Conservation (phyloP, 2,888 invertebrate genomes). For the Leptarthrus brevirostris region DNA sequence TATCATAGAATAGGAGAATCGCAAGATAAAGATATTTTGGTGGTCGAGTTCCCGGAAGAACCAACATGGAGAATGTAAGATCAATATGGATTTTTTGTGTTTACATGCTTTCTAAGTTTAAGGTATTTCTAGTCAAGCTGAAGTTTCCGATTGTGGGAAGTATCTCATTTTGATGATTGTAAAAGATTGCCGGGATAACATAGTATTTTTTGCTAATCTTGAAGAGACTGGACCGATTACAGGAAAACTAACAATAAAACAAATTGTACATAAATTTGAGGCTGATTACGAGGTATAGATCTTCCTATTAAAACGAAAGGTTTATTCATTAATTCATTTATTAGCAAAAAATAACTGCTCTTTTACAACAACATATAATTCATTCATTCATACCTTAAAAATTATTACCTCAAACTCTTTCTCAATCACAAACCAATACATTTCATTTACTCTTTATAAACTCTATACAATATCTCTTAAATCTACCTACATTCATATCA, state of each 20-base stretch:
- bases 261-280: constrained; percentile 89
- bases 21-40: constrained; percentile 86
- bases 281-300: constrained; percentile 87
- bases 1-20: constrained; percentile 90
- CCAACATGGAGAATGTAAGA: constrained; percentile 89
- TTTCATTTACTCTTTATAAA: too few relatives aligned
- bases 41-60: constrained; percentile 90
- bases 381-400: too few relatives aligned
- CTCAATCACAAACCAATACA: too few relatives aligned
- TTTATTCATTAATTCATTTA: too few relatives aligned
- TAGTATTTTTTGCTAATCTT: constrained; percentile 87
- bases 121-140: constrained; percentile 77
- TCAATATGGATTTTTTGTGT: constrained; percentile 30
- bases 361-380: too few relatives aligned
- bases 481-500: too few relatives aligned
- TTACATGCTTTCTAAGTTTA: background rate
- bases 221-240: constrained; percentile 73
- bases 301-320: background rate
- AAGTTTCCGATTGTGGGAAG: constrained; percentile 90
- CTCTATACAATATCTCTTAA: too few relatives aligned
- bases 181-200: constrained; percentile 92
- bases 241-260: constrained; percentile 76
- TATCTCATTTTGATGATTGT: constrained; percentile 87
- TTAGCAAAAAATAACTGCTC: too few relatives aligned
- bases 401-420: too few relatives aligned